These are phyloP conservation scores for Pteronotus mesoamericanus DNA, from an alignment of 2,797 vertebrate genomes.

Conservation along the genomic window DNA sequence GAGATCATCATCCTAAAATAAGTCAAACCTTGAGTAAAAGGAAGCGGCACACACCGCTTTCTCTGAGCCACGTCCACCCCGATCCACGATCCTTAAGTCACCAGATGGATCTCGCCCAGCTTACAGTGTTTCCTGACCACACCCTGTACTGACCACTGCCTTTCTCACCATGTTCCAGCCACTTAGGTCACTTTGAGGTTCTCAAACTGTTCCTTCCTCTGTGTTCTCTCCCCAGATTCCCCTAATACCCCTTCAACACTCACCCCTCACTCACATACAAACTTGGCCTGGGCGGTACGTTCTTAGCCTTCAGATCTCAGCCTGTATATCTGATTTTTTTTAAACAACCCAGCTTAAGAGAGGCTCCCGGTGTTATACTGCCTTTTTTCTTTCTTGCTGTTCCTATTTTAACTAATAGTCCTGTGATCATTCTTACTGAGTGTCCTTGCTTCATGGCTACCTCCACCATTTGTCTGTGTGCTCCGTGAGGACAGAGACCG, in stretches of 20 bases:
- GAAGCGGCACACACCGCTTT: background rate
- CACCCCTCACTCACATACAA: fast-evolving
- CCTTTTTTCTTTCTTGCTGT: background rate
- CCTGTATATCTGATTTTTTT: background rate
- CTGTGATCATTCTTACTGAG: background rate
- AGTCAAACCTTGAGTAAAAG: background rate
- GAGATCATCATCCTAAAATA: background rate
- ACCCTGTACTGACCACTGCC: fast-evolving
- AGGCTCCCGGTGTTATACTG: fast-evolving
- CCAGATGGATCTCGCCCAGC: fast-evolving
- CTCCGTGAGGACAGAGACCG: background rate
- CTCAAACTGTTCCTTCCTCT: background rate
- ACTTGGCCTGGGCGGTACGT: background rate
- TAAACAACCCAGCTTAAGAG: background rate
- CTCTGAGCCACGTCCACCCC: fast-evolving
- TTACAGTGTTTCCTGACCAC: background rate
- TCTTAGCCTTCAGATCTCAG: background rate
- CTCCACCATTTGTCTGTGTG: background rate
- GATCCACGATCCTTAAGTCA: background rate
- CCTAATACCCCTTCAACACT: fast-evolving
- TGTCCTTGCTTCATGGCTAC: background rate
- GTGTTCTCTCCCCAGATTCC: background rate
- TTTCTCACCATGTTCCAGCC: background rate
- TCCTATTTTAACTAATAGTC: background rate
- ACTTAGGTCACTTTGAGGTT: background rate